phyloP scores from a whole-genome alignment of 2,888 invertebrate species.

The Mythimna pallens region DNA sequence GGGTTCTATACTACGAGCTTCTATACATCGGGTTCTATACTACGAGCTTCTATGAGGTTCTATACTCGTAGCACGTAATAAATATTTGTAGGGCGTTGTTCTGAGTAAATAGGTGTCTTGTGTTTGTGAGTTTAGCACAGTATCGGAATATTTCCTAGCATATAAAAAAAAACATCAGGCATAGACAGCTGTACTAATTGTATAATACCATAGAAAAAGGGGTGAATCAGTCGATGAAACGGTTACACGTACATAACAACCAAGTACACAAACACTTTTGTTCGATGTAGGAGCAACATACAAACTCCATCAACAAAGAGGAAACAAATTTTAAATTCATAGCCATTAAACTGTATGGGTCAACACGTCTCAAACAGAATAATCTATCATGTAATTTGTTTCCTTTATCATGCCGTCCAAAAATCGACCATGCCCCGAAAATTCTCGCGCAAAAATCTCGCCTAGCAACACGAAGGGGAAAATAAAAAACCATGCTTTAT shows the following conservation, averaged over 20 bases:
- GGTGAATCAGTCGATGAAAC: too few relatives aligned
- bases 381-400: slow-evolving; percentile 65
- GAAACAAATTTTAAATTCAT: slow-evolving; percentile 37
- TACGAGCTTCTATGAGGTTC: too few relatives aligned
- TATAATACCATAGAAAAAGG: too few relatives aligned
- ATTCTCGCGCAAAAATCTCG: slow-evolving; percentile 50
- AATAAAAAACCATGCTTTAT: slow-evolving; percentile 71
- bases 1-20: too few relatives aligned
- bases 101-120: too few relatives aligned
- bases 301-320: slow-evolving; percentile 11
- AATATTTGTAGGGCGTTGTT: too few relatives aligned
- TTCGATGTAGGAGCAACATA: not conserved
- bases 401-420: slow-evolving; percentile 62
- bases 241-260: not conserved
- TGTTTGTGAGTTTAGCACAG: too few relatives aligned
- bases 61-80: too few relatives aligned
- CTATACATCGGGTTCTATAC: too few relatives aligned
- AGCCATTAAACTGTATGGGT: slow-evolving; percentile 45
- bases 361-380: slow-evolving; percentile 54
- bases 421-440: slow-evolving; percentile 38
- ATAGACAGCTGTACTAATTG: too few relatives aligned
- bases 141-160: too few relatives aligned
- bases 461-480: slow-evolving; percentile 60
- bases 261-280: not conserved
- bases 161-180: too few relatives aligned